Evolutionary conservation across 2,797 vertebrate genomes (phyloP).

Genomic region (Sebastes diaconus): DNA sequence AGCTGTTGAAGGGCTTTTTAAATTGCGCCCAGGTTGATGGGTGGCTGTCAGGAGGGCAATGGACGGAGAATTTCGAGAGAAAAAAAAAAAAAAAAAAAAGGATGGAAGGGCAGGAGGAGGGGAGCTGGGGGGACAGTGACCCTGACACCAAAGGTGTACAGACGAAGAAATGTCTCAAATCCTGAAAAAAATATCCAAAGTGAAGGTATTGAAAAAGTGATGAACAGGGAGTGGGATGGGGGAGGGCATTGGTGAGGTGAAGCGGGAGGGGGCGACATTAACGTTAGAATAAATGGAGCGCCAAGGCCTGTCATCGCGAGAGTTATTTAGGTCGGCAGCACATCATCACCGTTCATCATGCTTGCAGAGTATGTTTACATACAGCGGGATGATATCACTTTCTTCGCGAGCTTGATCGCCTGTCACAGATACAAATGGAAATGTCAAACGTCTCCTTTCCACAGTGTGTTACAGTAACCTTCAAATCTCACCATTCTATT

Average conservation of each 20-base stretch:
- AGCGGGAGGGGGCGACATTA: background rate
- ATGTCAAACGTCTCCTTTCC: constrained; percentile 30
- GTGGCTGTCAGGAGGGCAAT: constrained; percentile 77
- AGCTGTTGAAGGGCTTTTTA: constrained; percentile 82
- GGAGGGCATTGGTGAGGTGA: background rate
- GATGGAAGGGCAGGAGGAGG: background rate
- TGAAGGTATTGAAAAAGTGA: background rate
- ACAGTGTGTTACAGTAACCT: background rate
- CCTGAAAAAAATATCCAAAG: constrained; percentile 5
- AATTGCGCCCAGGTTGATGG: constrained; percentile 79
- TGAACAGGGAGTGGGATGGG: background rate
- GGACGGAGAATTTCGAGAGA: constrained; percentile 58
- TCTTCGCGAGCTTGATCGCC: constrained; percentile 9
- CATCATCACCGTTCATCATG: constrained; percentile 36
- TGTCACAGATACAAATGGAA: constrained; percentile 56
- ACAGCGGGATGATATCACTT: constrained; percentile 44
- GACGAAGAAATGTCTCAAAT: constrained; percentile 31
- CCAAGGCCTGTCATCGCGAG: constrained; percentile 12
- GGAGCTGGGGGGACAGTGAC: constrained; percentile 46
- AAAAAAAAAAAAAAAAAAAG: background rate
- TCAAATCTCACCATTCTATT: constrained; percentile 25
- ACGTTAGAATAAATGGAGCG: constrained; percentile 33
- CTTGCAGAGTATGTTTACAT: constrained; percentile 51
- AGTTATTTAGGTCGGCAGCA: constrained; percentile 43
- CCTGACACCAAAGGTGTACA: constrained; percentile 40